Evolutionary conservation across 2,113 vertebrate species (phyloP), one percentile per base, ranked within the genome.

Genomic region (Tupaia chinensis): DNA sequence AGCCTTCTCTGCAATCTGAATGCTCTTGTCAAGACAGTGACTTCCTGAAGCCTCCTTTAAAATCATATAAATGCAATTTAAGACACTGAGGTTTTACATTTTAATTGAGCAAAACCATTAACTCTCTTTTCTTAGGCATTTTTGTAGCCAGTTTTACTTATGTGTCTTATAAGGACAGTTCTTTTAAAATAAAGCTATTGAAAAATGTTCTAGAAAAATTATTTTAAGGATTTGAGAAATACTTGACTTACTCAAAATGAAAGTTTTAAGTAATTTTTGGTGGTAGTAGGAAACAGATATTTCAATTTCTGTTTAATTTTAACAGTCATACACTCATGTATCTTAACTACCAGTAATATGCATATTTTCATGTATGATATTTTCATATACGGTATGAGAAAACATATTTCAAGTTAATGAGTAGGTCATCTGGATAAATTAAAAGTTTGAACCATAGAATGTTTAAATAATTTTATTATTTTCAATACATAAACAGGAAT

Each of bases 1-100:
- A 98, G 97, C 96, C 95, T 98, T 98, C 97, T 97, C 95, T 97
- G 95, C 95, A 97, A 72, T 96, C 95, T 96, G 93, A 98, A 97
- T 94, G 95, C 63, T 61, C 44, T 68, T 97, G 95, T 98, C 98
- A 96, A 56, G 92, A 97, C 96, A 90, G 65, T 82, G 73, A 87
- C 94, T 95, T 80, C 44, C 69, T 56, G 60, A 97, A 95, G 76
- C 90, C 78, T 96, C 94, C 89, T 92, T 94, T 93, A 96, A 95
- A 94, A 94, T 97, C 68, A 29, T 80, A 78, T 73, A 95, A 60
- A 73, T 98, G 97, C 73, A 97, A 88, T 96, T 78, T 90, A 95
- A 97, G 87, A 95, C 95, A 58, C 94, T 93, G n/a, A 97, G 93
- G 32, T 97, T 95, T 82, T 92, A 83, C 95, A 97, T 97, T 98